Conservation (phyloP, 1,140 invertebrate species). For the Tenebrio molitor region DNA sequence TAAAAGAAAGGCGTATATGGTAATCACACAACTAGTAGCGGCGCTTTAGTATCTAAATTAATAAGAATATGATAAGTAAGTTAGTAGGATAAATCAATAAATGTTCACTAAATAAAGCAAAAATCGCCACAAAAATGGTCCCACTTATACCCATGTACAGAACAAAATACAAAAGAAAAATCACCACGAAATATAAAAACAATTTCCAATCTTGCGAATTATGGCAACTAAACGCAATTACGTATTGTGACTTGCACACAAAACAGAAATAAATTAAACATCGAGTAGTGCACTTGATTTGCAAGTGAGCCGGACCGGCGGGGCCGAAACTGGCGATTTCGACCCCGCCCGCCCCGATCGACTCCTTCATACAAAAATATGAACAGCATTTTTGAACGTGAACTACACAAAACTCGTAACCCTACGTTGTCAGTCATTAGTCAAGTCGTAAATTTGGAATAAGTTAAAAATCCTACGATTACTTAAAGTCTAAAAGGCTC, state of each 20-base stretch:
- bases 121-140: conserved; percentile 57
- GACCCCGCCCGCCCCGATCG: not conserved
- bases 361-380: conserved; percentile 63
- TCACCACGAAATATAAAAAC: conserved; percentile 45
- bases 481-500: conserved; percentile 77
- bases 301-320: conserved; percentile 42
- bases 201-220: conserved; percentile 8
- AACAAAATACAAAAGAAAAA: conserved; percentile 53
- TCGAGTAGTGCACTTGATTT: conserved; percentile 32
- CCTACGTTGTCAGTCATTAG: conserved; percentile 64
- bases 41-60: conserved; percentile 47
- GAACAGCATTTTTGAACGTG: conserved; percentile 61
- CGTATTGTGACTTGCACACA: conserved; percentile 39
- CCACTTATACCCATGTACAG: conserved; percentile 59
- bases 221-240: conserved; percentile 42
- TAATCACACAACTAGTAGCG: conserved; percentile 59
- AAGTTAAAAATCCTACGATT: conserved; percentile 57
- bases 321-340: conserved; percentile 63
- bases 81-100: conserved; percentile 61
- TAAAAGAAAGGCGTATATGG: conserved; percentile 56
- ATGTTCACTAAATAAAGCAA: conserved; percentile 42
- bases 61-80: conserved; percentile 59
- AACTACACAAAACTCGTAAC: conserved; percentile 55
- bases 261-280: conserved; percentile 48
- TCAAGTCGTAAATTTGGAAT: conserved; percentile 57